Conservation (phyloP, 2,888 invertebrate genomes). For the Harmothoe impar region DNA sequence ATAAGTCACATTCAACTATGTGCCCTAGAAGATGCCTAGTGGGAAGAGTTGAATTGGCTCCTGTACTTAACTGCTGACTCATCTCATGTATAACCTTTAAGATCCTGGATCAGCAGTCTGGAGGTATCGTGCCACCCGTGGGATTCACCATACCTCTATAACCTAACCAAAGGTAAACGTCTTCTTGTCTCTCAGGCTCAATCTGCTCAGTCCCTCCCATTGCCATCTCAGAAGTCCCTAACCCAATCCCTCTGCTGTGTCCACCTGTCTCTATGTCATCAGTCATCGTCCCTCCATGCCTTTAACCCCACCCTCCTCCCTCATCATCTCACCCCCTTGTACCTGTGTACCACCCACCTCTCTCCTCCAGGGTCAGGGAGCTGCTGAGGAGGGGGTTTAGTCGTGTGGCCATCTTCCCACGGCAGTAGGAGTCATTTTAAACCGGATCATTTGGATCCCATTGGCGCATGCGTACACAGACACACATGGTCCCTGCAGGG, state of each 20-base stretch:
- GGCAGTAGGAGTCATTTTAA: neutral
- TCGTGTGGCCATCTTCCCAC: conserved; percentile 1
- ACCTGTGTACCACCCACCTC: neutral
- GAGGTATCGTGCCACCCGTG: no score
- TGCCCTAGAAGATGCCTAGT: no score
- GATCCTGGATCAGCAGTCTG: no score
- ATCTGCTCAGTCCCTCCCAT: neutral
- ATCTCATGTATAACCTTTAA: no score
- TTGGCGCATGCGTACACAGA: no score
- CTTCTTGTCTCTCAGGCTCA: no score
- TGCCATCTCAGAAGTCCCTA: neutral
- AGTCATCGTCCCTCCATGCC: neutral
- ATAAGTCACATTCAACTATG: no score
- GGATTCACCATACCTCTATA: neutral
- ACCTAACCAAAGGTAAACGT: no score
- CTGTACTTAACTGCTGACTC: no score
- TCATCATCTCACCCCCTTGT: neutral
- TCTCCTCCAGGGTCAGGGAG: neutral
- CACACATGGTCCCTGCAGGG: no score
- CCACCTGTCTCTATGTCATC: neutral
- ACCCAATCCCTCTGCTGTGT: neutral
- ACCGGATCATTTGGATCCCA: neutral
- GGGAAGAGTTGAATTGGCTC: no score
- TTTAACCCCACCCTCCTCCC: neutral
- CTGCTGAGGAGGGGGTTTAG: neutral